Evolutionary conservation across 2,888 invertebrate species (phyloP).

Genomic region (Crepidodera aurea): DNA sequence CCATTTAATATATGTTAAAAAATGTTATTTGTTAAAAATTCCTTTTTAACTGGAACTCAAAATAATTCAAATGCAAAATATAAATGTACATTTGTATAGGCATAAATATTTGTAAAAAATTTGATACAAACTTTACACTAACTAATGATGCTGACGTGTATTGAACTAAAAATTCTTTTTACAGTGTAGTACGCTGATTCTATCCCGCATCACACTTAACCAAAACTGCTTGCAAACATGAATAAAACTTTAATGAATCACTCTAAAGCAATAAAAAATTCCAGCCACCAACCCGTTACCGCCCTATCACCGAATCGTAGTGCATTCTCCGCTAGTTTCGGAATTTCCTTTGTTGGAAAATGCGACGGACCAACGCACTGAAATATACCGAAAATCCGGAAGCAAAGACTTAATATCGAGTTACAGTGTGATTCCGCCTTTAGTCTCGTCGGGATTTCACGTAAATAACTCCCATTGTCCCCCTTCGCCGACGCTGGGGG

Average conservation of each 20-base stretch:
- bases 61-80: too few species aligned
- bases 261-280: neutral
- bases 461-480: conserved; percentile 35
- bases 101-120: too few species aligned
- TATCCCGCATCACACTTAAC: neutral
- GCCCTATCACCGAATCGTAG: neutral
- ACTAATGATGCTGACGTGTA: too few species aligned
- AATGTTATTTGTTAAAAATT: too few species aligned
- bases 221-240: neutral
- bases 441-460: conserved; percentile 41
- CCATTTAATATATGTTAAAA: too few species aligned
- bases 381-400: conserved; percentile 41
- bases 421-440: conserved; percentile 36
- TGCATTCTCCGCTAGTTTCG: neutral
- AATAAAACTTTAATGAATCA: neutral
- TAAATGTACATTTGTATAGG: too few species aligned
- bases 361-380: conserved; percentile 7
- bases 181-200: too few species aligned
- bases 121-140: too few species aligned
- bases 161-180: too few species aligned
- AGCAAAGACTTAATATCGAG: conserved; percentile 45
- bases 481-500: conserved; percentile 34
- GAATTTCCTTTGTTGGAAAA: neutral
- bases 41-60: too few species aligned
- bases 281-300: neutral